Conservation (phyloP, 2,797 vertebrate species). For the Triplophysa bombifrons region DNA sequence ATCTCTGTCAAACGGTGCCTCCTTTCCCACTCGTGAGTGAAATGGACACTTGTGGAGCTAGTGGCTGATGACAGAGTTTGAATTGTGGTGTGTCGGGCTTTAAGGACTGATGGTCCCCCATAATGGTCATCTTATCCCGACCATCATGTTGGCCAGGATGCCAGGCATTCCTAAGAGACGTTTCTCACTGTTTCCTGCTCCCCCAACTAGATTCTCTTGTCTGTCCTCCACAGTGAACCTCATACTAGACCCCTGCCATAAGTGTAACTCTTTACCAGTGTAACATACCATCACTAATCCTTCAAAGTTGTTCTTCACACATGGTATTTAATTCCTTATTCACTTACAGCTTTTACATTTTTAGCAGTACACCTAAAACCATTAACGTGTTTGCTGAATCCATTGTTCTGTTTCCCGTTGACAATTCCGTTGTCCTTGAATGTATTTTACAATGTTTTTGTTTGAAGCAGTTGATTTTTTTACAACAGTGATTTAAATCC, state of each 20-base stretch:
- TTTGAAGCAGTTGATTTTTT: neutral
- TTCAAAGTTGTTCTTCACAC: slow-evolving; percentile 43
- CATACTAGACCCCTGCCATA: neutral
- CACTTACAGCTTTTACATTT: neutral
- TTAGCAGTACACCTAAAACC: slow-evolving; percentile 9
- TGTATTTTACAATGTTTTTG: too few species aligned
- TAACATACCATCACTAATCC: slow-evolving; percentile 24
- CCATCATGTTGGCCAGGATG: slow-evolving; percentile 46
- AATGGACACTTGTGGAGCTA: slow-evolving; percentile 39
- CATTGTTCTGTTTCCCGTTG: neutral
- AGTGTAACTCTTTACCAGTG: slow-evolving; percentile 4
- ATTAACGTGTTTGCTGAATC: neutral
- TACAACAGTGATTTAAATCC: neutral
- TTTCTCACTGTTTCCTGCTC: slow-evolving; percentile 9
- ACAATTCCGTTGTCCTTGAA: neutral
- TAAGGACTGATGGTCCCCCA: slow-evolving; percentile 17
- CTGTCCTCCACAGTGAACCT: slow-evolving; percentile 22
- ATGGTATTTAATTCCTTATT: neutral
- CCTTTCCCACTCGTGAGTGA: slow-evolving; percentile 37
- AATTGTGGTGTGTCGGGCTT: slow-evolving; percentile 39
- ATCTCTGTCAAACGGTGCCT: slow-evolving; percentile 39
- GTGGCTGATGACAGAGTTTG: slow-evolving; percentile 43
- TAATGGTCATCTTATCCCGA: slow-evolving; percentile 53
- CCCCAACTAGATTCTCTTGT: slow-evolving; percentile 11
- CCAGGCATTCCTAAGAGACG: slow-evolving; percentile 51